Percentiles rank a stretch among this genome's conserved stretches.
These are phyloP conservation scores for Aegithalos caudatus DNA, from an alignment of 2,113 vertebrate species.

Conservation along the genomic window DNA sequence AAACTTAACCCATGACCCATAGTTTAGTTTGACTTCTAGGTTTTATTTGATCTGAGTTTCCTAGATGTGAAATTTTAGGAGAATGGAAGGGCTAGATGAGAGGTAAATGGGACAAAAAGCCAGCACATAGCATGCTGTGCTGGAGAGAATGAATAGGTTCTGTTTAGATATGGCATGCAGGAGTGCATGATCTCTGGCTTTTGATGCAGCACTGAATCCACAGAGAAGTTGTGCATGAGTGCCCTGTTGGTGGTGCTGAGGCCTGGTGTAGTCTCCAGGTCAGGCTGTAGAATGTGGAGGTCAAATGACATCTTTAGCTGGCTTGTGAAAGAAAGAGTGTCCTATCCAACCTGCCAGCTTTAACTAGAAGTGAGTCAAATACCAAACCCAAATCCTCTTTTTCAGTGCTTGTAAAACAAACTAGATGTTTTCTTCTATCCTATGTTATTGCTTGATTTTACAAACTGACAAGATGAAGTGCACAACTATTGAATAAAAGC, in stretches of 20 bases:
- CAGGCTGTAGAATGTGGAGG: neutral
- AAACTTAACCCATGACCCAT: neutral
- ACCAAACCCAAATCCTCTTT: neutral
- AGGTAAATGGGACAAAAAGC: neutral
- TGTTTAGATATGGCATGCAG: neutral
- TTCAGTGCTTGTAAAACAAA: neutral
- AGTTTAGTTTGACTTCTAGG: neutral
- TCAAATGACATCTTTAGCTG: neutral
- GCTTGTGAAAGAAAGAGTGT: neutral
- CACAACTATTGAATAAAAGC: neutral
- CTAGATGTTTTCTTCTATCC: neutral
- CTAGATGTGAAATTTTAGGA: neutral
- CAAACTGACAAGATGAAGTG: neutral
- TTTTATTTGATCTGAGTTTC: neutral
- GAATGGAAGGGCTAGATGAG: neutral
- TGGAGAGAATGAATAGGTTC: neutral
- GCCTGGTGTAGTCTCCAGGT: neutral
- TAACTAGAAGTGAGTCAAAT: neutral
- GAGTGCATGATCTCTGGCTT: neutral
- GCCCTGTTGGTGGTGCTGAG: neutral
- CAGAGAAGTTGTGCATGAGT: neutral
- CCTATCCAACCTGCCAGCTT: neutral
- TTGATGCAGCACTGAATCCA: neutral
- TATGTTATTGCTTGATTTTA: neutral
- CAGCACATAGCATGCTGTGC: neutral